Evolutionary conservation across 2,113 vertebrate genomes (phyloP), one percentile per base, ranked within the genome.

Genomic region (Tonatia bakeri): DNA sequence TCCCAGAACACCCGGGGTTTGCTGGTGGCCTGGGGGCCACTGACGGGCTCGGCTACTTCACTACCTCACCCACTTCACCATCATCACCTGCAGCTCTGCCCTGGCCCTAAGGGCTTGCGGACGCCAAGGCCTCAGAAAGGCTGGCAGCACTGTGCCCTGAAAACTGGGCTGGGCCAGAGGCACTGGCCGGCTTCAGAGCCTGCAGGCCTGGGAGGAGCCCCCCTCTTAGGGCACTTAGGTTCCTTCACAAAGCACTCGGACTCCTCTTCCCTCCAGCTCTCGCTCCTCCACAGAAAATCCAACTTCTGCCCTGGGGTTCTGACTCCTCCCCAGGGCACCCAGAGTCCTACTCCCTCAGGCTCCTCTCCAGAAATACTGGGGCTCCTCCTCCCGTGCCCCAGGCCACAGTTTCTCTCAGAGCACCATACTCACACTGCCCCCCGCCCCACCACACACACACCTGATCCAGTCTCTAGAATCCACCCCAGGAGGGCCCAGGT

Each of bases 191-290:
- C 54, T 59, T 72, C 43, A 28, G 31, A 82, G 69, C 15, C 59
- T 36, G 7, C 0, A 1, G 43, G 31, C 36, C 69, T 45, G 59
- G 11, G 3, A 12, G 0, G 2, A 84, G 52, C 8, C 1, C 54
- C 2, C 33, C 38, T 79, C 47, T 54, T 9, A 10, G 45, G 87
- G 24, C 67, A 43, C 11, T 11, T 52, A 19, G 11, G 4, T 3
- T 54, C n/a, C 26, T 14, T 54, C 22, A 4, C 14, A 38, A 17
- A 69, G 43, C 52, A 31, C 20, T 38, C 1, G 0, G 28, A 33
- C 52, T 40, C 80, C 81, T n/a, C 72, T 61, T 73, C 33, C n/a
- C 36, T 76, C 59, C 76, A n/a, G 79, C n/a, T 79, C 43, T 64
- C 20, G 16, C 36, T 64, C 22, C n/a, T 56, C 56, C 19, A 11